Evolutionary conservation across 92 coral and sea anemone species (phyloP).

Genomic region (Zoanthus sociatus): DNA sequence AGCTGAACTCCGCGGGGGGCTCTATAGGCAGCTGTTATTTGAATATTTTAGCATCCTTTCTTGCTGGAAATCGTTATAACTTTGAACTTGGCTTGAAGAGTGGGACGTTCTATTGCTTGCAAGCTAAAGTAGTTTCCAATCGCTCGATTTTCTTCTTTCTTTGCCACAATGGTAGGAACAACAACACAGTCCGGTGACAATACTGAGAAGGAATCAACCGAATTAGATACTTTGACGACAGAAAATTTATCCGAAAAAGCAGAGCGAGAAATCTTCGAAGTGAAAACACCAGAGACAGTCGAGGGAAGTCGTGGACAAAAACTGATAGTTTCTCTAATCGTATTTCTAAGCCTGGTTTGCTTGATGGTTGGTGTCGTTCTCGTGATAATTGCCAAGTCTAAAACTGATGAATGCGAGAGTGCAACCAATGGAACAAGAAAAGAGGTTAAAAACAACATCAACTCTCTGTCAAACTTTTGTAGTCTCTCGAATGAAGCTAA

Average conservation of each 20-base stretch:
- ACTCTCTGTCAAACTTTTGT: constrained; percentile 43
- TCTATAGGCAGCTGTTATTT: constrained; percentile 11
- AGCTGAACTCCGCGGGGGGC: constrained; percentile 28
- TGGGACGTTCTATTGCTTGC: neutral
- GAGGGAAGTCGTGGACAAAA: constrained; percentile 39
- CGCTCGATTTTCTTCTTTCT: neutral
- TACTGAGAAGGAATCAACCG: constrained; percentile 39
- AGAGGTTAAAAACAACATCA: neutral
- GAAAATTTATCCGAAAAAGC: constrained; percentile 35
- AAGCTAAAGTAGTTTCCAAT: neutral
- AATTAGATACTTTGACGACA: constrained; percentile 47
- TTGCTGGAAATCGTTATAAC: neutral
- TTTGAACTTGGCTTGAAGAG: constrained; percentile 22
- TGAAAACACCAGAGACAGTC: constrained; percentile 7
- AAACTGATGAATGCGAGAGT: constrained; percentile 28
- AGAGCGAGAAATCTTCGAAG: constrained; percentile 44
- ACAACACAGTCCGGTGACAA: neutral
- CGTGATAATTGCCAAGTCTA: constrained; percentile 63
- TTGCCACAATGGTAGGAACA: constrained; percentile 21
- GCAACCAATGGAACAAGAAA: neutral
- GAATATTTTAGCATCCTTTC: constrained; percentile 31
- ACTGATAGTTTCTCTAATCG: constrained; percentile 56
- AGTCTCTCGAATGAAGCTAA: constrained; percentile 79
- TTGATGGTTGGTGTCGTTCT: constrained; percentile 73
- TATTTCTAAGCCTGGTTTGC: constrained; percentile 72